Evolutionary conservation across 2,888 invertebrate species (phyloP), one percentile per base, ranked within the genome.

Genomic region (Sylvicola cinctus): DNA sequence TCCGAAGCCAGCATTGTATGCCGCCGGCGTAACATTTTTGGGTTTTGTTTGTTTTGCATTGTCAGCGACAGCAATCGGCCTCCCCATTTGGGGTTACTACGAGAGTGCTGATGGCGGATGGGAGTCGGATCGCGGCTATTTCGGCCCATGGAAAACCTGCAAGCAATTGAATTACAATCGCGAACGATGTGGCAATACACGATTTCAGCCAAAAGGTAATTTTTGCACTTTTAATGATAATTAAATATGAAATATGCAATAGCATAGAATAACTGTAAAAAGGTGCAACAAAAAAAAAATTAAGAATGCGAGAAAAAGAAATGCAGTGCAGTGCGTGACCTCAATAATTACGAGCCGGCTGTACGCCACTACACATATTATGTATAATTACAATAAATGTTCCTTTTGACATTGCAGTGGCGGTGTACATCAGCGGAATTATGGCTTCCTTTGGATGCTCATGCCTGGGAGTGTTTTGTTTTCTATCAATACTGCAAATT

Each of bases 61-160:
- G 45, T 81, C 83, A 47, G 77, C 81, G 38, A 74, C 80, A 29
- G 79, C 84, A 33, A 74, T 84, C 34, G 81, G 79, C 42, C 66
- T 83, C 48, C 85, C 85, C 32, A 70, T 77, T 48, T 87, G 87
- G 85, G 87, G 84, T 40, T 75, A 81, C 55, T 87, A 77, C 59
- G 70, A 70, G 50, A 54, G 50, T 48, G 49, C 51, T 36, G 44
- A 49, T 49, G 77, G 66, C 49, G 69, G 70, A 16, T 55, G 55
- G 44, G 72, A 69, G 47, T 70, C 67, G 46, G 84, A 84, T 53
- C 68, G 66, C 43, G 87, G 85, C 31, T 84, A 85, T 60, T 87
- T 84, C 51, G 83, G 85, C 40, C 84, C 83, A 49, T 87, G 85
- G 76, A 73, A 74, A 48, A 73, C 78, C 38, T 87, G 87, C 68